Evolutionary conservation across 2,797 vertebrate species (phyloP), one percentile per base, ranked within the genome.

Genomic region (Sebastes aleutianus): DNA sequence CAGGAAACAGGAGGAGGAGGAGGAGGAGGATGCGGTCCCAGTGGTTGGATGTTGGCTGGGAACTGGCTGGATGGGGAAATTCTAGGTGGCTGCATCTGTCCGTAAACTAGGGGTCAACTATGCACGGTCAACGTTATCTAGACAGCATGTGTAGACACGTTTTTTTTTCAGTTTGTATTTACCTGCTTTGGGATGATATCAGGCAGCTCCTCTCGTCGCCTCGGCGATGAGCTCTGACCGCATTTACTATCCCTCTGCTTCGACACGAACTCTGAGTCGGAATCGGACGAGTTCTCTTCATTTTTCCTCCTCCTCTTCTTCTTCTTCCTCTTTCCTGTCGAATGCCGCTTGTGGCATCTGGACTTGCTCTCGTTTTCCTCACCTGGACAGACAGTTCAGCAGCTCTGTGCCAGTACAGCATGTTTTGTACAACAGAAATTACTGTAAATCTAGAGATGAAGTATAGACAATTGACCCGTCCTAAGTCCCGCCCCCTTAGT

Each of bases 251-350:
- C 72, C 39, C 63, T 75, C 3, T 83, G 79, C 67, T 90, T 90
- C 2, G 65, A 57, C 53, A 56, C 65, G 0, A 73, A 70, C 2
- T 95, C 95, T 0, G 90, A 88, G 4, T 91, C 95, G 0, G 88
- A 92, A 56, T 94, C 93, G 0, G 93, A 85, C 9, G 94, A 93
- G 79, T 95, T 95, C 90, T 96, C 94, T 66, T 93, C 96, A 79
- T 95, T 95, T 95, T 96, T 98, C 91, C 95, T 97, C 87, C 12
- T 90, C 93, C 95, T 97, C 90, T 96, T 97, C 89, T 96, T 97
- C 89, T 97, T 97, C 89, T 97, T 98, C 92, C 95, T 98, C 87
- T 96, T 98, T 32, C 74, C 82, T 83, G 95, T 92, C 66, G 85
- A 85, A 53, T 96, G 96, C 50, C 96, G 96, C 91, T 97, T 97